These are phyloP conservation scores for Cygnus atratus DNA, from an alignment of 2,113 vertebrate genomes.

Conservation along the genomic window DNA sequence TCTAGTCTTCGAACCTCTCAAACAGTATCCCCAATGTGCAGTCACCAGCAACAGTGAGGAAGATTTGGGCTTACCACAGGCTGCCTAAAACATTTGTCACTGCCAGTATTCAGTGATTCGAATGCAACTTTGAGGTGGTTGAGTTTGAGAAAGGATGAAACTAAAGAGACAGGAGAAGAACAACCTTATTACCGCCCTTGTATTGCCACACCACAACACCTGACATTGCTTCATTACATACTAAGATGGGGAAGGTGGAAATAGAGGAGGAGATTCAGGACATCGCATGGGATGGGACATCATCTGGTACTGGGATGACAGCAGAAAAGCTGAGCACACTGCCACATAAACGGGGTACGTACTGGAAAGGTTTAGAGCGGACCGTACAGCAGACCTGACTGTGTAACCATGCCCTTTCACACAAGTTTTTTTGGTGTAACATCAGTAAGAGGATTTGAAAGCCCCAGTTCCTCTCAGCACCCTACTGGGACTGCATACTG, in stretches of 20 bases:
- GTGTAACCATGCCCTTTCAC: accelerated
- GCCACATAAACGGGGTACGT: accelerated
- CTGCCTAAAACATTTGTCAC: background rate
- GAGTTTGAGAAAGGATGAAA: background rate
- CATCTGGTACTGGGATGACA: background rate
- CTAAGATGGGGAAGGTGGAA: background rate
- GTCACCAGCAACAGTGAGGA: background rate
- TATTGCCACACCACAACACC: background rate
- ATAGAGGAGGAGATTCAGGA: background rate
- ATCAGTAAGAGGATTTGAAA: background rate
- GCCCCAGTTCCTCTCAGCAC: background rate
- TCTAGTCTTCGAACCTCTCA: background rate
- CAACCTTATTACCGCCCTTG: background rate
- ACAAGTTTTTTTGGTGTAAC: background rate
- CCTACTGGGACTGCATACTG: accelerated
- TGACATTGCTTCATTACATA: background rate
- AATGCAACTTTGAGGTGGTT: background rate
- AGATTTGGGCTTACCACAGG: background rate
- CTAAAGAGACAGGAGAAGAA: background rate
- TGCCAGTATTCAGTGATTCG: background rate
- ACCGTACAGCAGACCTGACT: background rate
- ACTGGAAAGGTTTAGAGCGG: background rate
- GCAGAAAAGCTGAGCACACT: accelerated
- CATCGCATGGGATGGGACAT: accelerated
- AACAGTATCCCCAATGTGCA: background rate